Percentiles rank a stretch among this genome's conserved stretches.
phyloP scores from a whole-genome alignment of 2,797 vertebrate genomes.

The Melanotaenia nigrans region DNA sequence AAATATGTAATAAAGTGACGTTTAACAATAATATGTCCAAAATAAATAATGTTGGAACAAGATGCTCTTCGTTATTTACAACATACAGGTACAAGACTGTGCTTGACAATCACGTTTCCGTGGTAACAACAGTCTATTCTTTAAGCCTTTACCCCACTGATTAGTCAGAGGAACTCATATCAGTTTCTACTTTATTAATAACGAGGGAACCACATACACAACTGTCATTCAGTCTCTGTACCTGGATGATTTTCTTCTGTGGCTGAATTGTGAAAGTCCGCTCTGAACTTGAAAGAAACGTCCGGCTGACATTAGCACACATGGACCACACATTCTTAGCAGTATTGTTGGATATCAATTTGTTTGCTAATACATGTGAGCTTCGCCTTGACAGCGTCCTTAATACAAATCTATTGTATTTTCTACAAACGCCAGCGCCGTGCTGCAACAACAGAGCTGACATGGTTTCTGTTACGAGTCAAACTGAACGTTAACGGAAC shows the following conservation, averaged over 20 bases:
- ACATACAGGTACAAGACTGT: no score
- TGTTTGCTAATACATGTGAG: slow-evolving; percentile 26
- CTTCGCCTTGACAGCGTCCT: slow-evolving; percentile 56
- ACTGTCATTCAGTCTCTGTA: slow-evolving; percentile 23
- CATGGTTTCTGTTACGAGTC: slow-evolving; percentile 58
- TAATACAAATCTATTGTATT: slow-evolving; percentile 34
- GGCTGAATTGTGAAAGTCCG: slow-evolving; percentile 32
- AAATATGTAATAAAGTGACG: background rate
- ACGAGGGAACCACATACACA: background rate
- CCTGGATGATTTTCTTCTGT: slow-evolving; percentile 67
- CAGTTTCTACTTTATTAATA: background rate
- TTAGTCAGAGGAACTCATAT: background rate
- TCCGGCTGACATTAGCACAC: slow-evolving; percentile 22
- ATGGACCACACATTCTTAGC: slow-evolving; percentile 19
- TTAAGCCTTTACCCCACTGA: background rate
- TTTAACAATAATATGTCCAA: background rate
- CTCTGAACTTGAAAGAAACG: slow-evolving; percentile 13
- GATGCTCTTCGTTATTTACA: background rate
- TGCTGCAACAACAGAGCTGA: slow-evolving; percentile 69
- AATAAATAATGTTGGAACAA: background rate
- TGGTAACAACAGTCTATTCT: background rate
- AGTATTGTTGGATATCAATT: background rate
- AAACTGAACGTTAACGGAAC: background rate
- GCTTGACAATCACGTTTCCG: background rate
- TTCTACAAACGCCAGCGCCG: slow-evolving; percentile 55